A percentile compares a stretch with the other conserved stretches of the same genome.
Evolutionary conservation across 2,888 invertebrate species (phyloP).

Genomic region (Tetheella fluctuosa): DNA sequence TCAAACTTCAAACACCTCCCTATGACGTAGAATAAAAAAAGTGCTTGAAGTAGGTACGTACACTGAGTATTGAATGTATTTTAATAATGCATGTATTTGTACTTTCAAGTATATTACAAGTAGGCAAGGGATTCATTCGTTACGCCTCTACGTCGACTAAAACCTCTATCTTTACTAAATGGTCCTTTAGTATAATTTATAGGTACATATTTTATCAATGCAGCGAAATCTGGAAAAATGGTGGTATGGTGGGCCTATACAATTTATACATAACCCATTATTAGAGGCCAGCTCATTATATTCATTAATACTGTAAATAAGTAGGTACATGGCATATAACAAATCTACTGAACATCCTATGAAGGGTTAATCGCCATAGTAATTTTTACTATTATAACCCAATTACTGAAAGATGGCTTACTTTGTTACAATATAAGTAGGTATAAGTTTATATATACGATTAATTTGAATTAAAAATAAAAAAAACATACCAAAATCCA

Average conservation of each 20-base stretch:
- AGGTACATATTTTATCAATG: constrained; percentile 36
- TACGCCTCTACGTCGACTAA: constrained; percentile 57
- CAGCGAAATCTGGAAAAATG: constrained; percentile 41
- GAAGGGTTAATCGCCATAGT: background rate
- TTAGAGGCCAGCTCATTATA: constrained; percentile 61
- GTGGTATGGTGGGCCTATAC: constrained; percentile 36
- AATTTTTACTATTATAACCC: background rate
- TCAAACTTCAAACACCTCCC: background rate
- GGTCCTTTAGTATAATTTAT: constrained; percentile 61
- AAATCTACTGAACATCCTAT: background rate
- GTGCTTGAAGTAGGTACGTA: background rate
- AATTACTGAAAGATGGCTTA: background rate
- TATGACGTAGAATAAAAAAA: background rate
- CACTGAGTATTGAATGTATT: constrained; percentile 48
- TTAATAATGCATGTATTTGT: constrained; percentile 57
- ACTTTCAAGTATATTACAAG: constrained; percentile 60
- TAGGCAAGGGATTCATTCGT: constrained; percentile 47
- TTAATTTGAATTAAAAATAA: constrained; percentile 29
- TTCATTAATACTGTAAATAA: constrained; percentile 25
- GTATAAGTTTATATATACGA: constrained; percentile 17
- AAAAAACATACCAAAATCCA: constrained; percentile 62
- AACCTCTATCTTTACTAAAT: constrained; percentile 65
- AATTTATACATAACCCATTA: constrained; percentile 43
- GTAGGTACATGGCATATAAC: constrained; percentile 21
- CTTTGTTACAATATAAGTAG: background rate